These are phyloP conservation scores for Cephus cinctus DNA, from an alignment of 1,140 invertebrate species.

Conservation along the genomic window DNA sequence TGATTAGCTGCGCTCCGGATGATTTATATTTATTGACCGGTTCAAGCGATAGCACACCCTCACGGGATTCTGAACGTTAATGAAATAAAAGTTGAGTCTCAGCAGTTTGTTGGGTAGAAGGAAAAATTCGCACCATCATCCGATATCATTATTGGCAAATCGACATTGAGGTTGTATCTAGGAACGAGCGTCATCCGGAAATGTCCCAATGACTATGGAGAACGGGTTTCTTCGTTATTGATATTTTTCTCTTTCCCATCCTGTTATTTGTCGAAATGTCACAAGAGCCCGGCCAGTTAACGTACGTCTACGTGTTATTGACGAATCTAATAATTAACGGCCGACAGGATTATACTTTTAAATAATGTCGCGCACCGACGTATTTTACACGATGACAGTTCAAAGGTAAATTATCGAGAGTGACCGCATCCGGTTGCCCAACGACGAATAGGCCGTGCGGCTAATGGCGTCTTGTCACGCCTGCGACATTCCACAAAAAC, in stretches of 20 bases:
- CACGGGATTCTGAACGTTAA: too few relatives aligned
- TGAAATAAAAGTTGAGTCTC: too few relatives aligned
- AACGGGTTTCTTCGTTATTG: too few relatives aligned
- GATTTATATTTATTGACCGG: conserved; percentile 28
- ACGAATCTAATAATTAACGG: conserved; percentile 30
- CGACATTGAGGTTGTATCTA: too few relatives aligned
- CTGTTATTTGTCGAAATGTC: not conserved
- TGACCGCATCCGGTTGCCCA: conserved; percentile 43
- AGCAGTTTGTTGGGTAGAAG: too few relatives aligned
- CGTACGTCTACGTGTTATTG: conserved; percentile 32
- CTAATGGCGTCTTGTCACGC: conserved; percentile 39
- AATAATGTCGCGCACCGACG: conserved; percentile 28
- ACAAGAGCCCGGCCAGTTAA: not conserved
- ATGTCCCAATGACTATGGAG: too few relatives aligned
- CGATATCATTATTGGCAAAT: too few relatives aligned
- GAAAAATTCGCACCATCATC: too few relatives aligned
- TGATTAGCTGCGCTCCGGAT: conserved; percentile 3
- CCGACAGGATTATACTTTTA: conserved; percentile 37
- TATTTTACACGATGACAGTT: conserved; percentile 36
- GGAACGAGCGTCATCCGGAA: too few relatives aligned
- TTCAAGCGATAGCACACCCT: conserved; percentile 11
- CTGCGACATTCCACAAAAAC: conserved; percentile 38
- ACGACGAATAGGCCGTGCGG: conserved; percentile 29
- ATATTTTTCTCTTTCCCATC: not conserved
- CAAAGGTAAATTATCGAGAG: conserved; percentile 40